Percentiles rank a stretch among this genome's conserved stretches.
These are phyloP conservation scores for Andinoacara biseriatus DNA, from an alignment of 2,113 vertebrate genomes.

Conservation along the genomic window DNA sequence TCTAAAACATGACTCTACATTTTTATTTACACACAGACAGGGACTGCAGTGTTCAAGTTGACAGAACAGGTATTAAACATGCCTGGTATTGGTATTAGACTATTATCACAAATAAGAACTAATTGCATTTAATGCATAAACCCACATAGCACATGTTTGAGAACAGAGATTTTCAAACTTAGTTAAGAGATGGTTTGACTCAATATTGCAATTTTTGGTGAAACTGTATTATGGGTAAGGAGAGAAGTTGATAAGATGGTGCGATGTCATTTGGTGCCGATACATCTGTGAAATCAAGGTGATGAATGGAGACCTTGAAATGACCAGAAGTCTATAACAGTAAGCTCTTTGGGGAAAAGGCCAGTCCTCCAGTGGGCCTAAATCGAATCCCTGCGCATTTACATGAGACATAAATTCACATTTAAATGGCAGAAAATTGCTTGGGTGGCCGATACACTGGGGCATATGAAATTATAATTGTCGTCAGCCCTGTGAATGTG, in stretches of 20 bases:
- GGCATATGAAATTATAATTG: conserved; percentile 77
- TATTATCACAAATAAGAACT: not conserved
- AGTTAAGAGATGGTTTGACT: not conserved
- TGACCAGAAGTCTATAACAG: conserved; percentile 60
- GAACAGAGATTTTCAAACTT: not conserved
- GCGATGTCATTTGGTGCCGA: not conserved
- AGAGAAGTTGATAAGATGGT: conserved; percentile 3
- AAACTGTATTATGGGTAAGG: not conserved
- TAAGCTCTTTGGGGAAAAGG: conserved; percentile 81
- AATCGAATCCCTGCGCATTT: conserved; percentile 81
- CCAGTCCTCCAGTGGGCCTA: conserved; percentile 80
- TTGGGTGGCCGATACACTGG: conserved; percentile 68
- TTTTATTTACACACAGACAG: not conserved
- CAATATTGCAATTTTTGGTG: not conserved
- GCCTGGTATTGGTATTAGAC: not conserved
- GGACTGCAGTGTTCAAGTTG: not conserved
- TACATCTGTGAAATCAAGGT: conserved; percentile 41
- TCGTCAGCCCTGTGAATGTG: conserved; percentile 44
- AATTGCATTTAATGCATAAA: not conserved
- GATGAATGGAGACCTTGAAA: conserved; percentile 54
- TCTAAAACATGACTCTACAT: not conserved
- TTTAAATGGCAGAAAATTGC: conserved; percentile 79
- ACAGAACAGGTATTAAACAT: not conserved
- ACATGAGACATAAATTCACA: conserved; percentile 80
- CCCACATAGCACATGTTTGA: not conserved